Base-by-base conservation (phyloP, 1,140 invertebrate genomes). In the Limonius californicus region DNA sequence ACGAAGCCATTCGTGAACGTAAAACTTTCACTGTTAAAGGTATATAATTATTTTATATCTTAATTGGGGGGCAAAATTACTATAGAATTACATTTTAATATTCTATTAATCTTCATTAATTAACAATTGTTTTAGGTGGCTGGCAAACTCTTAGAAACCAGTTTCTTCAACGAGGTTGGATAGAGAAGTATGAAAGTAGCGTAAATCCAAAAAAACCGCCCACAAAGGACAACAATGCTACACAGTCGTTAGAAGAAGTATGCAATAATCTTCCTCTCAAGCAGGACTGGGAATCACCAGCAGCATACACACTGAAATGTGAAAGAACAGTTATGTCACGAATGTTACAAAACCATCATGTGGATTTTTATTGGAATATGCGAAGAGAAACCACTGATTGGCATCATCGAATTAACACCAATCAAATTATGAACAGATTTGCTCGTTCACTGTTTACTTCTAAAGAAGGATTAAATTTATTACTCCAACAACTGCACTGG, bases 281-380 rank as follows among this genome's bases (percentile, higher is more conserved):
- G 61, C 71, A 81, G 64, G 78, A 81, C 57, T 79, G 80, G 64
- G 81, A 76, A 68, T 64, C 66, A 12, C 67, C 61, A 4, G 60
- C 68, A 27, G 70, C 66, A 19, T 75, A 72, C 55, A 66, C 65
- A 11, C 64, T 61, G 72, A 87, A 83, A 70, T 83, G 81, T 58
- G 82, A 83, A 70, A 77, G 81, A 64, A 82, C 83, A 68, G 85
- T 87, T 42, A 81, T 86, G 69, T 85, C 82, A 1, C 80, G 86
- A 62, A 84, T 87, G 71, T 77, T 87, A 65, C 84, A 86, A 71
- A 64, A 65, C 7, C 81, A 89, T 70, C 84, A 87, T 67, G 84
- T 92, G 1, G 89, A 93, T 69, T 92, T 95, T 66, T 83, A 95
- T 42, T 97, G 93, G 93, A 92, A 91, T 18, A 86, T 91, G 21